Evolutionary conservation across 2,797 vertebrate genomes (phyloP).

Genomic region (Gallinago solitaria): DNA sequence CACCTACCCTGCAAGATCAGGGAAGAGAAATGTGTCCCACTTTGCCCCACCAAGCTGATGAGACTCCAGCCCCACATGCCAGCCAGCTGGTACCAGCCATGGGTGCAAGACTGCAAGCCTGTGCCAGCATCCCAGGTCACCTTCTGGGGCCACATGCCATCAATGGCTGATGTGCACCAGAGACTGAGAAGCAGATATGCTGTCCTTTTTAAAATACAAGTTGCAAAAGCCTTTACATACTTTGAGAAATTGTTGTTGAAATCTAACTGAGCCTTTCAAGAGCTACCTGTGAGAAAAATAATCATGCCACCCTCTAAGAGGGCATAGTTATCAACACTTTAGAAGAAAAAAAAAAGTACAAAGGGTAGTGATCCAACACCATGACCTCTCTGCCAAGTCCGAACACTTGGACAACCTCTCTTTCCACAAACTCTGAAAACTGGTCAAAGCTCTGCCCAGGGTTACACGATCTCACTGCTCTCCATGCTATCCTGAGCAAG

Average conservation of each 20-base stretch:
- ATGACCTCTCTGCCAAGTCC: neutral
- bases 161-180: neutral
- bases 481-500: neutral
- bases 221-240: neutral
- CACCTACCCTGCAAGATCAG: neutral
- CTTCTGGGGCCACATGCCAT: neutral
- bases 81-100: accelerated
- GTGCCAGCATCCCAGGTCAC: accelerated
- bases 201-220: neutral
- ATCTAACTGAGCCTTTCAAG: neutral
- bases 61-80: neutral
- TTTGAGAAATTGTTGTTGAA: neutral
- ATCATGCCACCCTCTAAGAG: neutral
- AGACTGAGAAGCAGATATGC: neutral
- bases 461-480: neutral
- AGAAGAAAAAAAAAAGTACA: neutral
- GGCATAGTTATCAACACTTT: neutral
- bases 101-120: neutral
- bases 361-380: neutral
- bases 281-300: neutral
- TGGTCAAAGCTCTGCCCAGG: neutral
- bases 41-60: neutral
- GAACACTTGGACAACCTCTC: neutral
- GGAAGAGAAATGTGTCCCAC: accelerated
- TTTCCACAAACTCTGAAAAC: accelerated